phyloP scores from a whole-genome alignment of 2,888 invertebrate genomes.

The Dolichomitus sp. region DNA sequence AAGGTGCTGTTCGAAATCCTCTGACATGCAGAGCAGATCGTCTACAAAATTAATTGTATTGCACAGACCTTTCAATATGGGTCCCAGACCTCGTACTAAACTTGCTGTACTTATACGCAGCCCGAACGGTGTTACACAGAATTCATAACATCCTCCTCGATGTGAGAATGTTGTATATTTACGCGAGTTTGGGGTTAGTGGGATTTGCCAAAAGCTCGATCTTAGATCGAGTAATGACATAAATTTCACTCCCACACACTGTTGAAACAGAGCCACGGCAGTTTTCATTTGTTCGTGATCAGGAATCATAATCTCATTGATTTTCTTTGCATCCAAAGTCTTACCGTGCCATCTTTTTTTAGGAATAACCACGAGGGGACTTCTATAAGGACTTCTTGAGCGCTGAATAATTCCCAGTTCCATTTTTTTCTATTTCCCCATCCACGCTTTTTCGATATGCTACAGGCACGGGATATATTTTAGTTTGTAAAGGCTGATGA shows the following conservation, averaged over 20 bases:
- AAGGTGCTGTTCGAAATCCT: too few relatives aligned
- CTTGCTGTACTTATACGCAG: conserved; percentile 5
- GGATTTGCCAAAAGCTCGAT: conserved; percentile 23
- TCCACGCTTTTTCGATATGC: not conserved
- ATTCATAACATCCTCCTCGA: not conserved
- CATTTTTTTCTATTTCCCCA: not conserved
- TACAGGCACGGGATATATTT: not conserved
- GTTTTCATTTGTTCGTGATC: too few relatives aligned
- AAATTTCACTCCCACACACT: not conserved
- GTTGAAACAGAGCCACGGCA: not conserved
- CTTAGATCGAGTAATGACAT: conserved; percentile 4
- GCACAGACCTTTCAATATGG: not conserved
- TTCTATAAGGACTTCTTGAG: not conserved
- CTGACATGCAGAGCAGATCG: too few relatives aligned
- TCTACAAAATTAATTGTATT: conserved; percentile 8
- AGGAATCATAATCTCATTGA: too few relatives aligned
- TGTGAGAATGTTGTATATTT: conserved; percentile 16
- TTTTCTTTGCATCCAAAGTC: conserved; percentile 18
- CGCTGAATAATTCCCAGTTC: not conserved
- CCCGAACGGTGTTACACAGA: conserved; percentile 10
- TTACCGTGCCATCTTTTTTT: not conserved
- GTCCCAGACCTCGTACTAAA: not conserved
- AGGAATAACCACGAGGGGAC: too few relatives aligned
- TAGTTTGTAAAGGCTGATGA: not conserved
- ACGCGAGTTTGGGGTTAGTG: not conserved